A percentile compares a stretch with the other conserved stretches of the same genome.
Evolutionary conservation across 2,797 vertebrate species (phyloP).

Genomic region (Lacerta agilis): DNA sequence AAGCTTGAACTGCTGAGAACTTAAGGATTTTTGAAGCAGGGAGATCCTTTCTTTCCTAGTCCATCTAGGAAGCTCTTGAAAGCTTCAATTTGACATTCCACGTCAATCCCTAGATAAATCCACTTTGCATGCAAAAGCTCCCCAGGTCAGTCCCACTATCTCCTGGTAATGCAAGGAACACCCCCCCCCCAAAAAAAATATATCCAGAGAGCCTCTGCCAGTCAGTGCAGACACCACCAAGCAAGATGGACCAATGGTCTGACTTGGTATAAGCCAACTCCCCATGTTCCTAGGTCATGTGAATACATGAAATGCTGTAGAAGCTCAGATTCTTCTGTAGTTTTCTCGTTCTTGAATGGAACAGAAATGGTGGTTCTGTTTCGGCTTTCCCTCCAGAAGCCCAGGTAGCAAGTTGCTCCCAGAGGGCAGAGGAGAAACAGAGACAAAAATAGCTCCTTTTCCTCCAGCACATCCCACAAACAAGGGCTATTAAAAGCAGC

Average conservation of each 20-base stretch:
- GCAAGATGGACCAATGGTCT: too few species aligned
- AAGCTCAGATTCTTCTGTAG: background rate
- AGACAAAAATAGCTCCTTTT: background rate
- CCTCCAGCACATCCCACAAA: background rate
- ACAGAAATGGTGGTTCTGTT: background rate
- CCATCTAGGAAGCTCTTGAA: background rate
- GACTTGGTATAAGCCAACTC: too few species aligned
- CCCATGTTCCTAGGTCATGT: background rate
- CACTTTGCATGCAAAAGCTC: too few species aligned
- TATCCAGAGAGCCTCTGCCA: too few species aligned
- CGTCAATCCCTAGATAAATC: background rate
- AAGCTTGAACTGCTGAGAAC: background rate
- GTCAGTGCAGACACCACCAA: too few species aligned
- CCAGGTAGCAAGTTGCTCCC: background rate
- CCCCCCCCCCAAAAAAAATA: too few species aligned
- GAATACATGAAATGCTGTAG: background rate
- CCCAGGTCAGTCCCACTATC: too few species aligned
- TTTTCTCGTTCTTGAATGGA: background rate
- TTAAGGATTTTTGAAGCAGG: background rate
- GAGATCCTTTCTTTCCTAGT: background rate
- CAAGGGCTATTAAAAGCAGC: slow-evolving; percentile 17
- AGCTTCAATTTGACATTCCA: background rate
- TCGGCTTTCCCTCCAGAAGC: background rate
- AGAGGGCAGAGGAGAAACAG: background rate
- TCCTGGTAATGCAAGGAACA: too few species aligned